Conservation (phyloP, 2,113 vertebrate genomes). For the Forbesichthys agassizii region DNA sequence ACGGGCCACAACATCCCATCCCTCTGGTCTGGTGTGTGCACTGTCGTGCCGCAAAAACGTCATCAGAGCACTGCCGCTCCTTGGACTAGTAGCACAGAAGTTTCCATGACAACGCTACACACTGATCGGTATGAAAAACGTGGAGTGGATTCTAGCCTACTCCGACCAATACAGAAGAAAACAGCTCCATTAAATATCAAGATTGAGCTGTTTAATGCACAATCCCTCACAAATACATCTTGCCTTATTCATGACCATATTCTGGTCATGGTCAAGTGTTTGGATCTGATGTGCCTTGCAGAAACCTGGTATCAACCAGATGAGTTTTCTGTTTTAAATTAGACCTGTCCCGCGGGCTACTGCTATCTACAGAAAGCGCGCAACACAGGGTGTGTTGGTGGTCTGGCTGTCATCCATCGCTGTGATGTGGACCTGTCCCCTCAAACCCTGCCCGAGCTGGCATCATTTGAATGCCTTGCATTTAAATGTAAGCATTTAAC, state of each 20-base stretch:
- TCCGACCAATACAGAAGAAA: not conserved
- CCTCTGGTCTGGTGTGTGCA: not conserved
- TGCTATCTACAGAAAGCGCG: not conserved
- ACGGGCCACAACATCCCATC: not conserved
- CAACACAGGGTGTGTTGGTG: too few species aligned
- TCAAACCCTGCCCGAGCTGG: too few species aligned
- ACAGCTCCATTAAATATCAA: not conserved
- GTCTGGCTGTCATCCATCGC: too few species aligned
- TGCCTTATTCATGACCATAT: slow-evolving; percentile 3
- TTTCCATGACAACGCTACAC: not conserved
- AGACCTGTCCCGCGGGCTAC: too few species aligned
- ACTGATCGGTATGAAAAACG: not conserved
- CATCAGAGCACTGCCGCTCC: not conserved
- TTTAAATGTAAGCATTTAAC: too few species aligned
- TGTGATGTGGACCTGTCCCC: too few species aligned
- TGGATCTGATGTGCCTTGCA: slow-evolving; percentile 7
- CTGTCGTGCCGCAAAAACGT: not conserved
- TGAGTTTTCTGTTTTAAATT: too few species aligned
- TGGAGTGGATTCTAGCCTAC: slow-evolving; percentile 1
- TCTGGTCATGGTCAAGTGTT: not conserved
- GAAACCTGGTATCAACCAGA: not conserved
- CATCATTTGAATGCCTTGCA: too few species aligned
- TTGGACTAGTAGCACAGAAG: not conserved
- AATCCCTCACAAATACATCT: not conserved
- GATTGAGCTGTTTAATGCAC: slow-evolving; percentile 4